These are phyloP conservation scores for Acrocephalus kingi DNA, from an alignment of 2,113 vertebrate genomes.

Conservation along the genomic window DNA sequence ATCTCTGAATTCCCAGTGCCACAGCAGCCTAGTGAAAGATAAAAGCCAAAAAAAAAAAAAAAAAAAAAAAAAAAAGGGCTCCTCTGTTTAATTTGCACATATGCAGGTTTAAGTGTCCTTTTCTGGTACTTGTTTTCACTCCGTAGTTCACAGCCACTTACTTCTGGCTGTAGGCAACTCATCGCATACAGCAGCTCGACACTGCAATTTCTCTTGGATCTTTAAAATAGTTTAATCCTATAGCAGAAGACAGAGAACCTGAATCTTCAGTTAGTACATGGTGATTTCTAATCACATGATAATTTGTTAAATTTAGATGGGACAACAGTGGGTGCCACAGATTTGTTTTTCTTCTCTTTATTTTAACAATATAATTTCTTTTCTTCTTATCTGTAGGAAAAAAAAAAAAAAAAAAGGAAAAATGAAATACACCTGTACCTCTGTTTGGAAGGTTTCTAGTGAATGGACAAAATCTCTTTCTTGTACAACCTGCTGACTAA, in stretches of 20 bases:
- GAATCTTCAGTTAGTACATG: not conserved
- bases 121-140: not conserved
- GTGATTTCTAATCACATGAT: not conserved
- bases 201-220: not conserved
- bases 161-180: not conserved
- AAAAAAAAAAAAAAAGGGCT: rapidly evolving
- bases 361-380: not conserved
- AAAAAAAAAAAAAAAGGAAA: rapidly evolving
- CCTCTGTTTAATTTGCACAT: not conserved
- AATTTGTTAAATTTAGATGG: not conserved
- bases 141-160: not conserved
- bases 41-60: not conserved
- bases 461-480: not conserved
- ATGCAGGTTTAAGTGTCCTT: not conserved
- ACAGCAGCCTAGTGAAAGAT: not conserved
- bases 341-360: not conserved
- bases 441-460: not conserved
- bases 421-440: not conserved
- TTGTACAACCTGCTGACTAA: not conserved
- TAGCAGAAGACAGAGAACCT: not conserved
- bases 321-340: rapidly evolving
- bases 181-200: not conserved
- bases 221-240: not conserved
- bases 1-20: not conserved
- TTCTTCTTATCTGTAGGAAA: not conserved